These are phyloP conservation scores for Phymorhynchus buccinoides DNA, from an alignment of 1,140 invertebrate species.

Conservation along the genomic window DNA sequence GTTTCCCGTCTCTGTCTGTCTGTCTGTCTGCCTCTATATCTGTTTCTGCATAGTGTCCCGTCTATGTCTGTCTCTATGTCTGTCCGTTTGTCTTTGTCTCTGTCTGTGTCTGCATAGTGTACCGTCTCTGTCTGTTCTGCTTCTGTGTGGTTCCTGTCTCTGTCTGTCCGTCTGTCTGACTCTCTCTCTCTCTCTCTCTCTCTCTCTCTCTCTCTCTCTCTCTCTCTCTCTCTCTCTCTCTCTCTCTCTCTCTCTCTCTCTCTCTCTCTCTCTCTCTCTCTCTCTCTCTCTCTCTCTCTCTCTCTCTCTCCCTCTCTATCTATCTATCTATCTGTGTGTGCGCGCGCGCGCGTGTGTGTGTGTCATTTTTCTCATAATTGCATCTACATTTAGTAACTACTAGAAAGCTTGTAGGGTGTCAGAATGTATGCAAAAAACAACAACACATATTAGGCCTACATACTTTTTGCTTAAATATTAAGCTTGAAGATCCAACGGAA, in stretches of 20 bases:
- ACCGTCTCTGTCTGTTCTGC: no score
- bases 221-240: neutral
- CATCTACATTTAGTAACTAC: no score
- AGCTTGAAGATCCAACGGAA: no score
- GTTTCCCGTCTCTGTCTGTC: neutral
- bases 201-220: neutral
- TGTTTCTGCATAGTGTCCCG: neutral
- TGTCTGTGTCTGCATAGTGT: no score
- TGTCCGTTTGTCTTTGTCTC: neutral
- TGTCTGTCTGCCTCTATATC: neutral
- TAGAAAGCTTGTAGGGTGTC: no score
- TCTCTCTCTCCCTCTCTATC: conserved; percentile 1
- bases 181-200: neutral
- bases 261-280: neutral
- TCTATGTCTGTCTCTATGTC: neutral
- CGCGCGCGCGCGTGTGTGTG: no score
- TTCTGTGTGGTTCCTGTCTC: no score
- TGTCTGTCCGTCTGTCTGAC: neutral
- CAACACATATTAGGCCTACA: no score
- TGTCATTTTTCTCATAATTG: no score
- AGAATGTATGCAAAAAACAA: no score
- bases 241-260: neutral
- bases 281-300: neutral
- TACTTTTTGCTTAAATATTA: no score
- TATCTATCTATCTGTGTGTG: neutral